A percentile compares a stretch with the other conserved stretches of the same genome.
Evolutionary conservation across 1,140 invertebrate species (phyloP).

Genomic region (Metopolophium dirhodum): DNA sequence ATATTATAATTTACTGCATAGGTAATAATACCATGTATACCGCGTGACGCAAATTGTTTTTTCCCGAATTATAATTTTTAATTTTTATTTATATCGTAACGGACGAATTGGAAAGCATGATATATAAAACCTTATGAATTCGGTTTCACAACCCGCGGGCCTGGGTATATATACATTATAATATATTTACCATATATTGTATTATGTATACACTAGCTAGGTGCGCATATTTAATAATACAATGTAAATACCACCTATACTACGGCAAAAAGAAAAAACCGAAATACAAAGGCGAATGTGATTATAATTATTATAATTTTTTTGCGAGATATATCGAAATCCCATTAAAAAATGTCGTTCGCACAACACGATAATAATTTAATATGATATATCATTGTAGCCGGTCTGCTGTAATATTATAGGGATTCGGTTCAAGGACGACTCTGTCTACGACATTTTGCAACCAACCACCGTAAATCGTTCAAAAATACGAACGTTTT

Average conservation of each 20-base stretch:
- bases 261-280: neutral
- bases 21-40: neutral
- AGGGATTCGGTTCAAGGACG: neutral
- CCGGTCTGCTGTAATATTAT: neutral
- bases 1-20: neutral
- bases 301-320: neutral
- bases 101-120: neutral
- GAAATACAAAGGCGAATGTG: neutral
- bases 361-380: too few relatives aligned
- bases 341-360: neutral
- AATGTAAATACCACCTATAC: neutral
- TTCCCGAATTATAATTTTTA: neutral
- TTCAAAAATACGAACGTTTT: neutral
- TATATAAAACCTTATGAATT: neutral
- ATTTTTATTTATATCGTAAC: neutral
- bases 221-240: neutral
- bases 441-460: neutral
- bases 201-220: neutral
- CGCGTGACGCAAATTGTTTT: neutral
- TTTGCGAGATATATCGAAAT: neutral
- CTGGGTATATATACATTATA: neutral
- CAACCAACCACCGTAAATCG: neutral
- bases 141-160: neutral
- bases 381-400: neutral
- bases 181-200: neutral